These are phyloP conservation scores for Sebastes cheni DNA, from an alignment of 2,797 vertebrate species.

Conservation along the genomic window DNA sequence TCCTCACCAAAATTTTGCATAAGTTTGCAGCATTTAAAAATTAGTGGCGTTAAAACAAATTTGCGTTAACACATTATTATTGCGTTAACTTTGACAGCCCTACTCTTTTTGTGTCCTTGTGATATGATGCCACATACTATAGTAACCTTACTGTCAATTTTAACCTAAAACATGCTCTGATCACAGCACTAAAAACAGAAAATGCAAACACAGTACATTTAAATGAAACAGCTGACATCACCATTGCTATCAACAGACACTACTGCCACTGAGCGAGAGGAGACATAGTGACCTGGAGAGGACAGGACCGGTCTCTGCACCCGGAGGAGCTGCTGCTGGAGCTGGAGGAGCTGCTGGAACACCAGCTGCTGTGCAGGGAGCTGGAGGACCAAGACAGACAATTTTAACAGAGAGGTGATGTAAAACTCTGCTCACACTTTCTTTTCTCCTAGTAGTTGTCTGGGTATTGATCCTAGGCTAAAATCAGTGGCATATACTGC, in stretches of 20 bases:
- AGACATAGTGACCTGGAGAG: slow-evolving; percentile 83
- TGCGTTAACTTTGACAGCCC: too few species aligned
- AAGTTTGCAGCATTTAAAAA: too few species aligned
- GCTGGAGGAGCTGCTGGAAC: slow-evolving; percentile 92
- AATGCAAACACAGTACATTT: not conserved
- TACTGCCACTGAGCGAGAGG: not conserved
- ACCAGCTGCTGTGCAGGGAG: slow-evolving; percentile 90
- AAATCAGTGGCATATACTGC: not conserved
- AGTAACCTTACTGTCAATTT: not conserved
- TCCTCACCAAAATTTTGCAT: accelerated
- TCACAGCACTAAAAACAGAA: not conserved
- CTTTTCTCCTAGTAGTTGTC: not conserved
- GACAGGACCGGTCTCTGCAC: slow-evolving; percentile 87
- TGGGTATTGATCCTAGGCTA: not conserved
- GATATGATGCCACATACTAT: not conserved
- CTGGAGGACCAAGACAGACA: slow-evolving; percentile 52
- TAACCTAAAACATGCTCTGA: not conserved
- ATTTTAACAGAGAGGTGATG: not conserved
- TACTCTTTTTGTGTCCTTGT: not conserved
- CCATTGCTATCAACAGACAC: not conserved
- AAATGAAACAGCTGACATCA: not conserved
- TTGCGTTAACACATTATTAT: too few species aligned
- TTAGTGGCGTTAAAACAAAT: too few species aligned
- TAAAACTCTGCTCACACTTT: not conserved
- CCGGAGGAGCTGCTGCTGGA: slow-evolving; percentile 90